Evolutionary conservation across 2,888 invertebrate genomes (phyloP).

Genomic region (Caradrina kadenii): DNA sequence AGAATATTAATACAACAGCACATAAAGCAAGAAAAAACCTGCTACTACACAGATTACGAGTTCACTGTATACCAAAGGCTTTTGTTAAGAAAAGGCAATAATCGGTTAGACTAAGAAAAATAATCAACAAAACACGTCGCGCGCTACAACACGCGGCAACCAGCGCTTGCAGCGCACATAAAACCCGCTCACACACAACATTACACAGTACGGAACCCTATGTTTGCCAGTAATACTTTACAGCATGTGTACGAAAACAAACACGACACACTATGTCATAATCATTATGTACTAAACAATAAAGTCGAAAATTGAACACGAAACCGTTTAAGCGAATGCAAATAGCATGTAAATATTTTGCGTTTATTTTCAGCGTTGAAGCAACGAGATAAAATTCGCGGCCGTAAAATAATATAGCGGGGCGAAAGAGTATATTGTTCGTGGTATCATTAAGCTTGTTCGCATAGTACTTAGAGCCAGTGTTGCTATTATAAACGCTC

Average conservation of each 20-base stretch:
- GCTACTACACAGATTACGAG: slow-evolving; percentile 32
- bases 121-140: slow-evolving; percentile 62
- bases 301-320: slow-evolving; percentile 73
- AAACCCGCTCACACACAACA: slow-evolving; percentile 81
- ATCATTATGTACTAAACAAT: slow-evolving; percentile 64
- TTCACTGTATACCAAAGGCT: slow-evolving; percentile 41
- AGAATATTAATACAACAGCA: slow-evolving; percentile 18
- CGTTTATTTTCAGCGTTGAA: slow-evolving; percentile 80
- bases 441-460: slow-evolving; percentile 76
- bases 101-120: slow-evolving; percentile 62
- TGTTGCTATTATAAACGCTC: slow-evolving; percentile 67
- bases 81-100: slow-evolving; percentile 60
- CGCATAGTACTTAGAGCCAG: slow-evolving; percentile 70
- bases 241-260: slow-evolving; percentile 74
- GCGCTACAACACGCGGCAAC: slow-evolving; percentile 70
- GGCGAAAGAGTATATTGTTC: slow-evolving; percentile 78
- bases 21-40: slow-evolving; percentile 19
- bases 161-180: slow-evolving; percentile 72
- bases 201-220: slow-evolving; percentile 79
- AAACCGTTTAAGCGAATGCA: slow-evolving; percentile 71
- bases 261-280: slow-evolving; percentile 65
- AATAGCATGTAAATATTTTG: slow-evolving; percentile 78
- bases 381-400: slow-evolving; percentile 83
- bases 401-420: slow-evolving; percentile 80
- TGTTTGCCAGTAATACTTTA: slow-evolving; percentile 82